Conservation (phyloP, 2,888 invertebrate species). For the Xanthorhoe designata region DNA sequence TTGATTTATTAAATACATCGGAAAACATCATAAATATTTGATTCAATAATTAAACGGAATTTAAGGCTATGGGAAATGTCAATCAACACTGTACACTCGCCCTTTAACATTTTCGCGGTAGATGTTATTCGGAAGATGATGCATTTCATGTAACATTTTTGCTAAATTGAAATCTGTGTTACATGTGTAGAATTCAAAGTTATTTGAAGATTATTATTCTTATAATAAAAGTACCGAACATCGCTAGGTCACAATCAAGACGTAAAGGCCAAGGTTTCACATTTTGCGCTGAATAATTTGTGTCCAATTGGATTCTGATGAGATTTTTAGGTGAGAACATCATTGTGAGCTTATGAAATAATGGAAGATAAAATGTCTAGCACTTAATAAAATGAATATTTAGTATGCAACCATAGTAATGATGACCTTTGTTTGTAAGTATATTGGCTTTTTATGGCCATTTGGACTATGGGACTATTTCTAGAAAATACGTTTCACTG, state of each 20-base stretch:
- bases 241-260: constrained; percentile 64
- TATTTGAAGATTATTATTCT: constrained; percentile 47
- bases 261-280: constrained; percentile 77
- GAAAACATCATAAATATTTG: constrained; percentile 23
- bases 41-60: constrained; percentile 43
- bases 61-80: constrained; percentile 74
- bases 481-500: constrained; percentile 15
- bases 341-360: constrained; percentile 7
- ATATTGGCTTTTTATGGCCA: too few species aligned
- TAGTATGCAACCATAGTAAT: constrained; percentile 8
- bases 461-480: background rate
- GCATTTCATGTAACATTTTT: constrained; percentile 45
- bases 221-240: constrained; percentile 64
- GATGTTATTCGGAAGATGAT: constrained; percentile 65
- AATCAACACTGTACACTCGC: constrained; percentile 58
- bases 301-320: constrained; percentile 76
- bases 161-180: constrained; percentile 50
- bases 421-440: constrained; percentile 4
- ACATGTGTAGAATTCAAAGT: constrained; percentile 56
- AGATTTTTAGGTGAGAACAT: constrained; percentile 59
- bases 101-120: constrained; percentile 69
- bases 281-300: constrained; percentile 71
- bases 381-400: constrained; percentile 18
- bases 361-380: background rate
- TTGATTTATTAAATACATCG: constrained; percentile 18